phyloP scores from a whole-genome alignment of 2,797 vertebrate genomes.

The Enoplosus armatus region DNA sequence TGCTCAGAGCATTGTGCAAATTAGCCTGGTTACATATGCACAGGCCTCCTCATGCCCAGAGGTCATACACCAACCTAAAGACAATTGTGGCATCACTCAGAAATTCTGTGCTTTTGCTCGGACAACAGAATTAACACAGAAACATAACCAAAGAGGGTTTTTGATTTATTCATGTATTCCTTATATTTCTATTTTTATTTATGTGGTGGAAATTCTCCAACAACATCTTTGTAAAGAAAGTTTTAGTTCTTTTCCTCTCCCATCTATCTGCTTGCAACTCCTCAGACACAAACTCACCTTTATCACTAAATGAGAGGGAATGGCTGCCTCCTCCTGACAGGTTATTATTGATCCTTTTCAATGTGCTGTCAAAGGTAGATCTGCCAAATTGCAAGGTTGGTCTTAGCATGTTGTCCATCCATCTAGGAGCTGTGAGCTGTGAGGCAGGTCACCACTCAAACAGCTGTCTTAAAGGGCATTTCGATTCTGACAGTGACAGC shows the following conservation, averaged over 20 bases:
- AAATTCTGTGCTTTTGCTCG: constrained; percentile 28
- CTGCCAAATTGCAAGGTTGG: constrained; percentile 72
- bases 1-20: constrained; percentile 85
- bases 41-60: constrained; percentile 72
- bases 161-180: constrained; percentile 40
- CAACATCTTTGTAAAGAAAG: constrained; percentile 19
- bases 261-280: constrained; percentile 44
- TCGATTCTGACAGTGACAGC: constrained; percentile 78
- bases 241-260: constrained; percentile 34
- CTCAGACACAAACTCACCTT: constrained; percentile 64
- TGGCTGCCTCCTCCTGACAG: constrained; percentile 74
- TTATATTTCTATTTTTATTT: constrained; percentile 30
- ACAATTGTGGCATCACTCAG: constrained; percentile 71
- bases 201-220: constrained; percentile 36
- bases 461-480: constrained; percentile 76
- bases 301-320: constrained; percentile 72
- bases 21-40: constrained; percentile 87
- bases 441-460: constrained; percentile 76
- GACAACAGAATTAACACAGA: constrained; percentile 58
- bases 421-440: constrained; percentile 62
- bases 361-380: constrained; percentile 77
- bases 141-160: constrained; percentile 34
- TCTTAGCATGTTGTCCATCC: constrained; percentile 71
- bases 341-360: constrained; percentile 81
- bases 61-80: constrained; percentile 70